Percentiles rank a stretch among this genome's conserved stretches.
phyloP scores from a whole-genome alignment of 2,113 vertebrate species.

The Megaleporinus macrocephalus region DNA sequence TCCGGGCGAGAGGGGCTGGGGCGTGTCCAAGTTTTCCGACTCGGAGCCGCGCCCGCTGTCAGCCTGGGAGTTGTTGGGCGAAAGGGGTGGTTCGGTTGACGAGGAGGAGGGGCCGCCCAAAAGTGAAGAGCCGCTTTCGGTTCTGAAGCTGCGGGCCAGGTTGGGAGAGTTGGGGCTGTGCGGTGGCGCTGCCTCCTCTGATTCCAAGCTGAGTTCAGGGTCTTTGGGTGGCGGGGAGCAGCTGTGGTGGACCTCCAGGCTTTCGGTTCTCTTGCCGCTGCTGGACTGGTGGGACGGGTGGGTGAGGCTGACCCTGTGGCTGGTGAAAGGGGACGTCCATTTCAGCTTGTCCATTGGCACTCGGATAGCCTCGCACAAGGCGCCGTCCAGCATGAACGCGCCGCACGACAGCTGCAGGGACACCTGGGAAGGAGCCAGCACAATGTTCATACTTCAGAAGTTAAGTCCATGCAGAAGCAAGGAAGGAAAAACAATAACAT shows the following conservation, averaged over 20 bases:
- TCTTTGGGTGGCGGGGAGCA: constrained; percentile 42
- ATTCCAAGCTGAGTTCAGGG: constrained; percentile 48
- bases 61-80: background rate
- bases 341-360: constrained; percentile 95
- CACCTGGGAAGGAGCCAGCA: constrained; percentile 72
- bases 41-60: constrained; percentile 59
- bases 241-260: constrained; percentile 53
- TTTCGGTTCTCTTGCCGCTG: constrained; percentile 61
- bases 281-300: constrained; percentile 69
- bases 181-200: constrained; percentile 7
- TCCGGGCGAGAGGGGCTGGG: constrained; percentile 22
- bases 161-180: constrained; percentile 51
- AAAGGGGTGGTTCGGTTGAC: constrained; percentile 60
- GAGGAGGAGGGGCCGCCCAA: constrained; percentile 57
- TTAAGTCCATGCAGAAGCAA: background rate
- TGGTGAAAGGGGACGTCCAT: constrained; percentile 91
- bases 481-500: background rate
- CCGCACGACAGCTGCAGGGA: constrained; percentile 91
- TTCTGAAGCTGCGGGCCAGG: constrained; percentile 54
- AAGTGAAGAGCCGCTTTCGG: constrained; percentile 49
- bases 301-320: constrained; percentile 83
- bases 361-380: constrained; percentile 81
- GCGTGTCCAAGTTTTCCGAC: background rate
- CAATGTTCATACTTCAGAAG: no score
- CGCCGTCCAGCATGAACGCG: constrained; percentile 83